A percentile compares a stretch with the other conserved stretches of the same genome.
Evolutionary conservation across 2,797 vertebrate species (phyloP).

Genomic region (Helicolenus hilgendorfi): DNA sequence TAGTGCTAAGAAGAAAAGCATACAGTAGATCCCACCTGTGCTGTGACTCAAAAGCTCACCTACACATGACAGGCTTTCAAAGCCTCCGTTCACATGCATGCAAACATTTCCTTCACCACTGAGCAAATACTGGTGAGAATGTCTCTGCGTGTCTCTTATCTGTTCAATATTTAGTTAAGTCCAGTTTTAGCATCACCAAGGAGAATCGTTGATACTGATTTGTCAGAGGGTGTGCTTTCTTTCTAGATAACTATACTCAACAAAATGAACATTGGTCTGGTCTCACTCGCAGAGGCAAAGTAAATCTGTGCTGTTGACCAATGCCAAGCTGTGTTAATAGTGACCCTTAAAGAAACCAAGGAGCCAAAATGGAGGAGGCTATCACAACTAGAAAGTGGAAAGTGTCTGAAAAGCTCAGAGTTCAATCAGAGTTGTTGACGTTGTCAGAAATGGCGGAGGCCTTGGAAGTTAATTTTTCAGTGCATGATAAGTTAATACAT

Average conservation of each 20-base stretch:
- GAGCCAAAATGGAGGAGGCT: too few species aligned
- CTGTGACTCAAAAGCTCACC: not conserved
- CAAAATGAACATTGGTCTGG: not conserved
- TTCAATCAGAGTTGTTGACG: too few species aligned
- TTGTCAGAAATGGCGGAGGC: too few species aligned
- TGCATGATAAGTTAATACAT: too few species aligned
- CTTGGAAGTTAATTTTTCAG: too few species aligned
- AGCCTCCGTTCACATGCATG: not conserved
- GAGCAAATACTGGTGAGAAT: slow-evolving; percentile 7
- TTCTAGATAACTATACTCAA: not conserved
- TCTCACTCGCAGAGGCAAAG: accelerated
- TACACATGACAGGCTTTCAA: not conserved
- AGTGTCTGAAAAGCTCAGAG: too few species aligned
- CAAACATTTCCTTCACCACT: slow-evolving; percentile 13
- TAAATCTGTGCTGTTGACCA: not conserved
- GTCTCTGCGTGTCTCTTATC: not conserved
- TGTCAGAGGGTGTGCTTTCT: not conserved
- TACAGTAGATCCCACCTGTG: not conserved
- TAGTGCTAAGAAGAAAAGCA: slow-evolving; percentile 12
- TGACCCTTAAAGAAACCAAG: too few species aligned
- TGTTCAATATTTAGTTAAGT: not conserved
- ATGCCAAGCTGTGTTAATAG: not conserved
- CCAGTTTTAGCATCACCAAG: not conserved
- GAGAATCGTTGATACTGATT: not conserved
- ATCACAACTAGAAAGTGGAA: too few species aligned